These are phyloP conservation scores for Pseudococcus jackbeardsleyi DNA, from an alignment of 2,888 invertebrate species.

Conservation along the genomic window DNA sequence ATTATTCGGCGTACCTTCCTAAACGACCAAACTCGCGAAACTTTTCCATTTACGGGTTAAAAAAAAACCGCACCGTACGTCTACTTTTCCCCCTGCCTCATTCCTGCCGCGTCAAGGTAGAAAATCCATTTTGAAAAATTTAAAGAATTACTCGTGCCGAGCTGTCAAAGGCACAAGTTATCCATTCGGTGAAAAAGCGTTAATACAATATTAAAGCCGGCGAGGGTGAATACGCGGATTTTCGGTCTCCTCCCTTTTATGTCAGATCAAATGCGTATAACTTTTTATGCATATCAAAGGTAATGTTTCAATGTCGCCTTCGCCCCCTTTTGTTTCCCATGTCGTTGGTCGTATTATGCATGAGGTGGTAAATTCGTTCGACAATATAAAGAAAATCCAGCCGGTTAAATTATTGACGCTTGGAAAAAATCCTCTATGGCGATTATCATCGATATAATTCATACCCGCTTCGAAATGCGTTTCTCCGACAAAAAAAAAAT, in stretches of 20 bases:
- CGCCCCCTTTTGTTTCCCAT: background rate
- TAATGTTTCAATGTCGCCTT: conserved; percentile 36
- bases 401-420: conserved; percentile 10
- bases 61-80: background rate
- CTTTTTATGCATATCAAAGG: conserved; percentile 42
- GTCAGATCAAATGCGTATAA: conserved; percentile 36
- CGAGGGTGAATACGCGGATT: conserved; percentile 29
- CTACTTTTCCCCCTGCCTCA: background rate
- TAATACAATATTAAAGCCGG: conserved; percentile 39
- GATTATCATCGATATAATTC: conserved; percentile 17
- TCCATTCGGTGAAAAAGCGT: conserved; percentile 42
- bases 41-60: conserved; percentile 19
- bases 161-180: conserved; percentile 52
- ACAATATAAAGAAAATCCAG: conserved; percentile 12
- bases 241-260: conserved; percentile 22
- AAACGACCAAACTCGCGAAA: background rate
- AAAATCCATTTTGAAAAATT: conserved; percentile 45
- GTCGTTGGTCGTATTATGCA: conserved; percentile 18
- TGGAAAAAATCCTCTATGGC: background rate
- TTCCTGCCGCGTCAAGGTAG: background rate
- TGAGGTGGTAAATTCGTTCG: conserved; percentile 19
- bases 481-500: background rate
- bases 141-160: conserved; percentile 50
- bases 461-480: background rate
- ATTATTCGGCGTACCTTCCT: background rate